These are phyloP conservation scores for Homarus americanus DNA, from an alignment of 1,140 invertebrate species.

Conservation along the genomic window DNA sequence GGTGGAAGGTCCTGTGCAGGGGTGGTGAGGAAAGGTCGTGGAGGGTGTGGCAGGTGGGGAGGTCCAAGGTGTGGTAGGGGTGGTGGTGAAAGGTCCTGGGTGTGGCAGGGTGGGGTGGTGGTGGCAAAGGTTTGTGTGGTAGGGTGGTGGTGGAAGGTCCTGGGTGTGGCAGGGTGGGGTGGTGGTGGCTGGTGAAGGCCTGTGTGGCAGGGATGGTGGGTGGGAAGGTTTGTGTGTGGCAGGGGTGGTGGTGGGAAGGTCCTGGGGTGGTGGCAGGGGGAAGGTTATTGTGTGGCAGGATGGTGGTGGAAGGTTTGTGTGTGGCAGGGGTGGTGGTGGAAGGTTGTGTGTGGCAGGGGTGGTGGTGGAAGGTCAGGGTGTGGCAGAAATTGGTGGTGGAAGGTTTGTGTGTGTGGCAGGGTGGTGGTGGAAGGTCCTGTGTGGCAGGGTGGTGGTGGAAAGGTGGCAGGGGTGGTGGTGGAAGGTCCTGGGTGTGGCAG, in stretches of 20 bases:
- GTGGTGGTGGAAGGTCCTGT: not conserved
- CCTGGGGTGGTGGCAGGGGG: not conserved
- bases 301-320: not conserved
- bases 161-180: not conserved
- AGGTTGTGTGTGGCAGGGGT: not conserved
- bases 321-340: too few relatives aligned
- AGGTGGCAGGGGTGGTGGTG: not conserved
- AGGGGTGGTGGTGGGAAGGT: not conserved
- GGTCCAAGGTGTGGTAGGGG: not conserved
- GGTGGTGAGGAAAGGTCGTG: not conserved
- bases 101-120: not conserved
- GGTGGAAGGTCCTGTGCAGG: not conserved
- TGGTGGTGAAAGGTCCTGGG: not conserved
- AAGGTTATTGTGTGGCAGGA: too few relatives aligned
- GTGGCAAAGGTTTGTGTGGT: not conserved
- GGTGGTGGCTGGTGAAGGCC: not conserved
- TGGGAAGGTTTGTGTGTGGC: not conserved
- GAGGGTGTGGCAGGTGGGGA: not conserved
- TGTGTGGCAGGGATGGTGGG: not conserved
- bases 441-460: not conserved
- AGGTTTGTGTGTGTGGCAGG: not conserved
- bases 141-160: not conserved
- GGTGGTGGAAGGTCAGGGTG: not conserved
- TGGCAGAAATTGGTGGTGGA: not conserved
- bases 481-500: not conserved